Conservation (phyloP, 2,113 vertebrate genomes). For the Gymnorhina tibicen region DNA sequence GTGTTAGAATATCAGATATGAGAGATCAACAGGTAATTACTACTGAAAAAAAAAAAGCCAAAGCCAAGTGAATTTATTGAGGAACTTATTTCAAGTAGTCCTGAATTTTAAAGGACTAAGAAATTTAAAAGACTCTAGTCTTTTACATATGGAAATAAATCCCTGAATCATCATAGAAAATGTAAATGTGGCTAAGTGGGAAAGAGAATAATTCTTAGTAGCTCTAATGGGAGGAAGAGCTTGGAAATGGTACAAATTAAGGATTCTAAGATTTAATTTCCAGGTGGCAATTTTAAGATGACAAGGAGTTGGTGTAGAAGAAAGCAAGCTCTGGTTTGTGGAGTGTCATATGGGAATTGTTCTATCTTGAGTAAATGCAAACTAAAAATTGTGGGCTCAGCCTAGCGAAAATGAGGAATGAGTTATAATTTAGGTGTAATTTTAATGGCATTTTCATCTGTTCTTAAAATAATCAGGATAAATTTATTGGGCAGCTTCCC, state of each 20-base stretch:
- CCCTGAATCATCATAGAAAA: background rate
- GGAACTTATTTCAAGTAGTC: background rate
- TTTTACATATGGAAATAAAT: background rate
- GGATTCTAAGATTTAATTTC: background rate
- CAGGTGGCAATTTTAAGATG: background rate
- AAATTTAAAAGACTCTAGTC: background rate
- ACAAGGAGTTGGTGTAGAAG: background rate
- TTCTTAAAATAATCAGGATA: background rate
- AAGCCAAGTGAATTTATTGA: background rate
- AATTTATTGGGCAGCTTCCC: background rate
- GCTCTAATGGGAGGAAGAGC: background rate
- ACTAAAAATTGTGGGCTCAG: background rate
- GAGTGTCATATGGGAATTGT: background rate
- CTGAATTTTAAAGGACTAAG: background rate
- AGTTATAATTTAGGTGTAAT: background rate
- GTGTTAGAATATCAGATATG: background rate
- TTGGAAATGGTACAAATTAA: background rate
- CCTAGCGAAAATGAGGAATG: background rate
- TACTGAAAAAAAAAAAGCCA: background rate
- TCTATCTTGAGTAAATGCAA: background rate
- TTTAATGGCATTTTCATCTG: background rate
- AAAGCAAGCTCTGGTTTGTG: background rate
- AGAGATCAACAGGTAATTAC: background rate
- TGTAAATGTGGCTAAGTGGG: background rate
- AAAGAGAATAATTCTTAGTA: background rate